Evolutionary conservation across 1,140 invertebrate genomes (phyloP).

Genomic region (Leptinotarsa defecta): DNA sequence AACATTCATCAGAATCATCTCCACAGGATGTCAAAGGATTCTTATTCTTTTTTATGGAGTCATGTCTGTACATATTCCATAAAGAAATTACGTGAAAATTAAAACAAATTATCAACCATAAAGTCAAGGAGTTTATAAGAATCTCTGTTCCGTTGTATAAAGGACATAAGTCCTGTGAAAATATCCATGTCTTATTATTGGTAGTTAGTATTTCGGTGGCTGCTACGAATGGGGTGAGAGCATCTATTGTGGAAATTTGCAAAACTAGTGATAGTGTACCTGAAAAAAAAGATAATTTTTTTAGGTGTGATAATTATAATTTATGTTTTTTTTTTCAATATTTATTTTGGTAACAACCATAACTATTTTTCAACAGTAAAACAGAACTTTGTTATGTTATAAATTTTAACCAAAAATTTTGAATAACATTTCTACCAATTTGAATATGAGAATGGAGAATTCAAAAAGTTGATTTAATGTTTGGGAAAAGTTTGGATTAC

Average conservation of each 20-base stretch:
- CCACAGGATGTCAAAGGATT: conserved; percentile 53
- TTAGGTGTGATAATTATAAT: too few species aligned
- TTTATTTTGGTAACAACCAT: too few species aligned
- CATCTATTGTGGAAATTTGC: conserved; percentile 60
- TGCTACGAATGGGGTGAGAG: conserved; percentile 55
- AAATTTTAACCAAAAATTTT: too few species aligned
- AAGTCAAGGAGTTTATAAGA: conserved; percentile 58
- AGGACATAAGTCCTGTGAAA: conserved; percentile 57
- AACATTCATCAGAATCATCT: conserved; percentile 60
- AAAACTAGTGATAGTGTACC: conserved; percentile 59
- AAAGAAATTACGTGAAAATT: conserved; percentile 62
- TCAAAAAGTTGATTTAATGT: too few species aligned
- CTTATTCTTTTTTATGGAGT: conserved; percentile 53
- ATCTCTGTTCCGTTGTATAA: conserved; percentile 59
- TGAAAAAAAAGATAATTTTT: conserved; percentile 50
- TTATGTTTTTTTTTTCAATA: too few species aligned
- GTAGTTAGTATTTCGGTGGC: conserved; percentile 59
- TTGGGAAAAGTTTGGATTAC: too few species aligned
- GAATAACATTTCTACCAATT: too few species aligned
- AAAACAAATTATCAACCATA: conserved; percentile 60
- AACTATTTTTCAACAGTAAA: too few species aligned
- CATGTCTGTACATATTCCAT: conserved; percentile 54
- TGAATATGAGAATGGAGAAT: too few species aligned
- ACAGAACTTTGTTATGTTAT: too few species aligned
- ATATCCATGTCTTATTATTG: conserved; percentile 58